phyloP scores from a whole-genome alignment of 2,888 invertebrate species.

The Apodemia zela region DNA sequence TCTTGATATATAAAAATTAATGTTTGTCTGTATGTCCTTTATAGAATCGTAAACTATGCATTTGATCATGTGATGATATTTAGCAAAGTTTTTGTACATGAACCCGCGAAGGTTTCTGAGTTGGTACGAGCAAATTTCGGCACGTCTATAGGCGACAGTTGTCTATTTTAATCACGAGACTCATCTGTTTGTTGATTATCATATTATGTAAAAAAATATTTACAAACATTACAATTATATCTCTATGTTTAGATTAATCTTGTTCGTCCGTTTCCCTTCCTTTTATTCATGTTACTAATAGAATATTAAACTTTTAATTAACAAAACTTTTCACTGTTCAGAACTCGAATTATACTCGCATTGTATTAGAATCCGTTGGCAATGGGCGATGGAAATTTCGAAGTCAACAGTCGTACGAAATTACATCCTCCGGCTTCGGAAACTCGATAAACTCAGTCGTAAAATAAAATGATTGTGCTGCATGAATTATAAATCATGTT shows the following conservation, averaged over 20 bases:
- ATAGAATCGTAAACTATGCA: too few relatives aligned
- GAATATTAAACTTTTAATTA: constrained; percentile 15
- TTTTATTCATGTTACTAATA: constrained; percentile 3
- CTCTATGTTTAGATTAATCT: background rate
- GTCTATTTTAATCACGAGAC: too few relatives aligned
- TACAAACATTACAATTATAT: background rate
- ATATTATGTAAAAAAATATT: too few relatives aligned
- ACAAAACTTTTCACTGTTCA: background rate
- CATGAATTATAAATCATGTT: background rate
- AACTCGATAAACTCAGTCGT: background rate
- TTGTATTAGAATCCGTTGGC: constrained; percentile 16
- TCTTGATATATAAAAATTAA: too few relatives aligned
- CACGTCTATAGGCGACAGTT: too few relatives aligned
- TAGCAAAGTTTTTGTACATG: too few relatives aligned
- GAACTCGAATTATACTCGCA: constrained; percentile 19
- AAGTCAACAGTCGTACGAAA: constrained; percentile 10
- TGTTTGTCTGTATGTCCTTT: too few relatives aligned
- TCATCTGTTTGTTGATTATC: too few relatives aligned
- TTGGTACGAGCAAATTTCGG: too few relatives aligned
- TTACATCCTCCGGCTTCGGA: constrained; percentile 1
- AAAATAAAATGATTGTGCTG: background rate
- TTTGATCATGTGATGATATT: too few relatives aligned
- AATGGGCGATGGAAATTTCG: constrained; percentile 4
- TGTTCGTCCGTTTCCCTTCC: constrained; percentile 4
- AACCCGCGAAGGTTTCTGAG: too few relatives aligned